Percentiles rank a stretch among this genome's conserved stretches.
Conservation (phyloP, 2,797 vertebrate genomes). For the Notoglanidium macrostoma region DNA sequence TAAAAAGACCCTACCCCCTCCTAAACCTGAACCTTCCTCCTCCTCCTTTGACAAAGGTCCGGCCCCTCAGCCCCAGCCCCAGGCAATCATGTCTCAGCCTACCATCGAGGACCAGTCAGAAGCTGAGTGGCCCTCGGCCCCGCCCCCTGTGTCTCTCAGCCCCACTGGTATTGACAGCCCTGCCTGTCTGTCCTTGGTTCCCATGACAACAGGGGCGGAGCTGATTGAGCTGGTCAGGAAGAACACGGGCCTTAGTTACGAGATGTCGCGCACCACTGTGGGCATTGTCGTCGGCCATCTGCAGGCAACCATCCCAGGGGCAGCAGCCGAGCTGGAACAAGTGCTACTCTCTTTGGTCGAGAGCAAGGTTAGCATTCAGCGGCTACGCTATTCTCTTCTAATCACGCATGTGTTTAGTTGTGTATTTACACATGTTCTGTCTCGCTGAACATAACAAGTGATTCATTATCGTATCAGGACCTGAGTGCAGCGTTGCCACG, state of each 20-base stretch:
- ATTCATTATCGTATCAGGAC: constrained; percentile 71
- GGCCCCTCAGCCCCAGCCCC: constrained; percentile 64
- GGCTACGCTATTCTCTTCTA: not conserved
- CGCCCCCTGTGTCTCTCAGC: constrained; percentile 69
- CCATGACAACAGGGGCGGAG: constrained; percentile 87
- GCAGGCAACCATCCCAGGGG: constrained; percentile 82
- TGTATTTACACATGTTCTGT: not conserved
- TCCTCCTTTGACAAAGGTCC: constrained; percentile 70
- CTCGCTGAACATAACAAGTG: not conserved
- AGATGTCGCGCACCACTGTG: constrained; percentile 92
- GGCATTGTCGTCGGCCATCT: constrained; percentile 92
- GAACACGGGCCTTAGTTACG: constrained; percentile 93
- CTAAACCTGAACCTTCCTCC: constrained; percentile 52
- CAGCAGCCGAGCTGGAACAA: constrained; percentile 83
- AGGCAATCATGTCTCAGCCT: constrained; percentile 33
- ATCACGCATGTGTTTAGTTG: not conserved
- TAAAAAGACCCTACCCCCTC: not conserved
- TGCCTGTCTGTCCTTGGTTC: constrained; percentile 64
- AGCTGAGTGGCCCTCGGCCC: constrained; percentile 71
- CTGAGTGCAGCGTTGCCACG: constrained; percentile 82
- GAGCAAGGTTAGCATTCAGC: constrained; percentile 83
- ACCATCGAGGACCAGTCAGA: constrained; percentile 65
- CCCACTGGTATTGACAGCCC: constrained; percentile 61
- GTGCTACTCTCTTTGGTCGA: constrained; percentile 92
- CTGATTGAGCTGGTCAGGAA: constrained; percentile 94